These are phyloP conservation scores for Pseudomugil gertrudae DNA, from an alignment of 2,797 vertebrate genomes.

Conservation along the genomic window DNA sequence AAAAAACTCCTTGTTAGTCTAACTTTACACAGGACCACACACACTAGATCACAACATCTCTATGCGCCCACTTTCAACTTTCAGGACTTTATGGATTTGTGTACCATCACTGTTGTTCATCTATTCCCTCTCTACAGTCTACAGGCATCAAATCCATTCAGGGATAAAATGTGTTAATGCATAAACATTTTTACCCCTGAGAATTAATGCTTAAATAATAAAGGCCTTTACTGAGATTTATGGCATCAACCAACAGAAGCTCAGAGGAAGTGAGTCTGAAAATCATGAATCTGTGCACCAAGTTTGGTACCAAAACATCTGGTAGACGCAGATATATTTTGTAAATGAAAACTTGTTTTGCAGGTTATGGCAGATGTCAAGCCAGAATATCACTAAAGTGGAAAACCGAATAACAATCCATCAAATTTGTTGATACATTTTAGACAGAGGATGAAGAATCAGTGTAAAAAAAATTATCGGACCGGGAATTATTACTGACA, in stretches of 20 bases:
- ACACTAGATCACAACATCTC: no score
- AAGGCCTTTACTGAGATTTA: neutral
- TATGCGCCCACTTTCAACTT: neutral
- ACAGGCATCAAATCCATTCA: no score
- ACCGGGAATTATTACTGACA: neutral
- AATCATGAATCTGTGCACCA: neutral
- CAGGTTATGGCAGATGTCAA: neutral
- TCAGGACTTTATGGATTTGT: neutral
- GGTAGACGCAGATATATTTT: no score
- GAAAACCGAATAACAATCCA: no score
- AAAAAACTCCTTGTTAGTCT: neutral
- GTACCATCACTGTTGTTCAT: neutral
- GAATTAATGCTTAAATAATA: neutral
- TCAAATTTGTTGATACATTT: neutral
- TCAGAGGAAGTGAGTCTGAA: no score
- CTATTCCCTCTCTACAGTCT: neutral
- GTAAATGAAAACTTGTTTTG: neutral
- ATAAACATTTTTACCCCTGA: neutral
- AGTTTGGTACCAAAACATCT: neutral
- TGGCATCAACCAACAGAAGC: neutral
- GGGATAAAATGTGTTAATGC: neutral
- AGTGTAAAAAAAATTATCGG: neutral
- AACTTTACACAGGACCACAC: neutral
- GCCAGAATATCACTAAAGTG: neutral
- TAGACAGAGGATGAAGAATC: neutral